Percentiles rank a stretch among this genome's conserved stretches.
Evolutionary conservation across 30 jellyfish, hydroid and myxozoan species (phyloP).

Genomic region (Rhopilema esculentum): DNA sequence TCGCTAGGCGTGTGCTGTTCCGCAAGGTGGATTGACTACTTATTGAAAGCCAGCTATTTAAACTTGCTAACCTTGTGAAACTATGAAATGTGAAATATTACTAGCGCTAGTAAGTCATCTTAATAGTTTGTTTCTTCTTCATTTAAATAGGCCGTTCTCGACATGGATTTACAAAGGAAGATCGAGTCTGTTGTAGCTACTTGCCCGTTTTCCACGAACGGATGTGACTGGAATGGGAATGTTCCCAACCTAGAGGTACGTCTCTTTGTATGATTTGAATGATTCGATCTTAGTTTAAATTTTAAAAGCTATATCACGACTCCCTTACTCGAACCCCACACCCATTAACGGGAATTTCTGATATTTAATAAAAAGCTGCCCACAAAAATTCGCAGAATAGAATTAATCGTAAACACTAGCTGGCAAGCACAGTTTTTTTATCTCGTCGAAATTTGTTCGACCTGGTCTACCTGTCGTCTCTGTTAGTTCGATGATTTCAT

Average conservation of each 20-base stretch:
- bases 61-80: no score
- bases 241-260: slow-evolving; percentile 45
- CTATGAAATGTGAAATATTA: no score
- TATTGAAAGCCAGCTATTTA: not conserved
- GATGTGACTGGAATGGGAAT: slow-evolving; percentile 62
- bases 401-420: no score
- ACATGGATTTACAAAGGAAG: slow-evolving; percentile 43
- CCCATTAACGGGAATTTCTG: no score
- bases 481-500: no score
- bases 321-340: no score
- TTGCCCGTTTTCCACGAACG: slow-evolving; percentile 43
- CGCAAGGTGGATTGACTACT: not conserved
- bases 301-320: no score
- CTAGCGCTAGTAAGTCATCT: not conserved
- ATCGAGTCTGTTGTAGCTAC: slow-evolving; percentile 54
- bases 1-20: not conserved
- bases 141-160: slow-evolving; percentile 24
- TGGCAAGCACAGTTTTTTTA: no score
- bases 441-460: no score
- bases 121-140: not conserved
- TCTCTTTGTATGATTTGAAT: not conserved
- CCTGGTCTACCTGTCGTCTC: no score
- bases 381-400: no score
- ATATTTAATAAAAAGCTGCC: no score
- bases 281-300: not conserved